Base-by-base conservation (phyloP, 2,797 vertebrate genomes). In the Chloroceryle amazona region DNA sequence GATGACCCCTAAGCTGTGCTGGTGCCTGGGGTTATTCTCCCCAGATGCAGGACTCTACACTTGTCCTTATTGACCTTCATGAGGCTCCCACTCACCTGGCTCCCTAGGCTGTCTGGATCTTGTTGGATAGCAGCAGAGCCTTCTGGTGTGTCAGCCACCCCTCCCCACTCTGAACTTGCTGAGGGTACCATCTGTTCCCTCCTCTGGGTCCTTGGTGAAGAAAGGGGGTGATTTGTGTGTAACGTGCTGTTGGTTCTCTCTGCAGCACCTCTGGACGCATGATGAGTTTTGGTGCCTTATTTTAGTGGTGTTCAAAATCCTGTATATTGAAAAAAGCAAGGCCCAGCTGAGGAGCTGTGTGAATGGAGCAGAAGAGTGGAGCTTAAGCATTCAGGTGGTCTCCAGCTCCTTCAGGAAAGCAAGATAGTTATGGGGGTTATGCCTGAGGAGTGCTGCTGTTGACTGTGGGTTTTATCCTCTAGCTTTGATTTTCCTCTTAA, bases 361-460 rank as follows among this genome's bases (percentile, higher is more conserved):
- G 26, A 70, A 26, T 7, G 15, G 41, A 60, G 33, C 33, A 54
- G 52, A n/a, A 57, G 20, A 33, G 49, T 28, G 55, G 54, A 81
- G 23, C 33, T 58, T 41, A 54, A 76, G 47, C 23, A 14, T 58
- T 60, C 6, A 3, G 31, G 11, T 67, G 5, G 39, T 79, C 31
- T 73, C 13, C 22, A 13, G 8, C 26, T 47, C 10, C 46, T 66
- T 62, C 33, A 47, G 42, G 49, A 54, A 72, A 47, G 18, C 18
- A 22, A 10, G 3, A 11, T n/a, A 37, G 54, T 44, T 78, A 13
- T 0, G 0, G 0, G 6, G 22, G 22, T 74, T 65, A 74, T 55
- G 52, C 29, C 25, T 63, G 66, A 73, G 76, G 10, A 44, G 17
- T 20, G 4, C 39, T 0, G 1, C 21, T 57, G 26, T 47, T 73